Base-by-base conservation (phyloP, 2,113 vertebrate species). In the Nothobranchius kuhntae region DNA sequence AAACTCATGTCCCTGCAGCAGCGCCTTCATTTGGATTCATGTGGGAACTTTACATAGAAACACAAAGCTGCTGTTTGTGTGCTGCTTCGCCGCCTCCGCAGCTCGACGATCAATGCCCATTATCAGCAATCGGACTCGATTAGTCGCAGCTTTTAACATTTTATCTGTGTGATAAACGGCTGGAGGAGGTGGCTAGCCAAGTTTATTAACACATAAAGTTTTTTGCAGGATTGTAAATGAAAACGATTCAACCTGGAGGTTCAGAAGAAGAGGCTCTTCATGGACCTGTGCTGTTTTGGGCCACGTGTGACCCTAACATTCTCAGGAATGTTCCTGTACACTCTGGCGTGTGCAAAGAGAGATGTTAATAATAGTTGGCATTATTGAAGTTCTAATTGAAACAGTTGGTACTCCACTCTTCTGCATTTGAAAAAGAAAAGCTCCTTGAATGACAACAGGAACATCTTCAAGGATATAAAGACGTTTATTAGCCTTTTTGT, bases 1-100 rank as follows among this genome's bases (percentile, higher is more conserved):
- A 53, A 61, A 38, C 73, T 81, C 14, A 81, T 81, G 78, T 81
- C n/a, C 68, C 64, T 71, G 42, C 70, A 38, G 50, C 45, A 26
- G 44, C 14, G 1, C 36, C 57, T 61, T 73, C 60, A 62, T 78
- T 77, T 63, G 81, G 40, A 60, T 77, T 58, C 11, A 73, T 59
- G 76, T 51, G 21, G 53, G 44, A 70, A 30, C 65, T 76, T 76
- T 56, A 35, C 67, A 73, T 56, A 24, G 51, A 74, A 47, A 55
- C 73, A 71, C 63, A 60, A 40, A 75, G 61, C 60, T 56, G 67
- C 52, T 46, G 58, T 72, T 40, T 75, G 68, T 61, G 21, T 3
- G 13, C 9, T 6, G 64, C 57, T 30, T 50, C 65, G 2, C 65
- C 21, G 42, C 65, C 9, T n/a, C 61, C 15, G 42, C 61, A 51